Percentiles rank a stretch among this genome's conserved stretches.
phyloP scores from a whole-genome alignment of 2,888 invertebrate genomes.

The Pristionchus exspectatus region DNA sequence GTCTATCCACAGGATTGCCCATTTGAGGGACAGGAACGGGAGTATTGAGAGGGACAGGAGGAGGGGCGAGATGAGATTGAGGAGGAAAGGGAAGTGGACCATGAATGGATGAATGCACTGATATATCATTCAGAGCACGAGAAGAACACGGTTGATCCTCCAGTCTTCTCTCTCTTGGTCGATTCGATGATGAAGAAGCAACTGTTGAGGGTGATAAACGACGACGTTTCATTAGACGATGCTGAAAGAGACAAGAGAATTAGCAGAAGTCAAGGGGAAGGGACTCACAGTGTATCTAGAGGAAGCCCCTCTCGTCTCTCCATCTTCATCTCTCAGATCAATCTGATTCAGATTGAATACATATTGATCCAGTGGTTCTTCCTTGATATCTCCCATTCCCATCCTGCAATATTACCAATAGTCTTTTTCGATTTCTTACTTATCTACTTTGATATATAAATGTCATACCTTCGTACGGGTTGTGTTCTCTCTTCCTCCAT shows the following conservation, averaged over 20 bases:
- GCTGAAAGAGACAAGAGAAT: neutral
- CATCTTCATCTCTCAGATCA: slow-evolving; percentile 16
- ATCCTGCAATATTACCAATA: neutral
- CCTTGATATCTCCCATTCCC: neutral
- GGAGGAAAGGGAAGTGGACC: slow-evolving; percentile 3
- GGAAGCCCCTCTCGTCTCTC: slow-evolving; percentile 12
- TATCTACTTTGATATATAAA: too few relatives aligned
- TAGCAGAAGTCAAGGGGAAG: neutral
- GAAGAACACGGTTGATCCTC: neutral
- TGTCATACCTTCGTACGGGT: neutral
- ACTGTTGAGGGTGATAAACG: neutral
- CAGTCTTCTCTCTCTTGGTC: neutral
- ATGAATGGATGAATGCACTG: neutral
- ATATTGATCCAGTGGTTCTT: slow-evolving; percentile 10
- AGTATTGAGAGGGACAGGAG: neutral
- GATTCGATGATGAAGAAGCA: neutral
- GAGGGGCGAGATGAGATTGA: neutral
- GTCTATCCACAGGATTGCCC: neutral
- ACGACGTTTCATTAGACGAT: neutral
- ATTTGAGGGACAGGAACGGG: neutral
- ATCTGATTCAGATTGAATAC: slow-evolving; percentile 15
- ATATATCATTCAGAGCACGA: neutral
- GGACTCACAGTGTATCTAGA: neutral
- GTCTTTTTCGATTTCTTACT: neutral
- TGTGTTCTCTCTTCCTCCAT: neutral